Percentiles rank a stretch among this genome's conserved stretches.
Evolutionary conservation across 2,113 vertebrate species (phyloP).

Genomic region (Atherinomorus stipes): DNA sequence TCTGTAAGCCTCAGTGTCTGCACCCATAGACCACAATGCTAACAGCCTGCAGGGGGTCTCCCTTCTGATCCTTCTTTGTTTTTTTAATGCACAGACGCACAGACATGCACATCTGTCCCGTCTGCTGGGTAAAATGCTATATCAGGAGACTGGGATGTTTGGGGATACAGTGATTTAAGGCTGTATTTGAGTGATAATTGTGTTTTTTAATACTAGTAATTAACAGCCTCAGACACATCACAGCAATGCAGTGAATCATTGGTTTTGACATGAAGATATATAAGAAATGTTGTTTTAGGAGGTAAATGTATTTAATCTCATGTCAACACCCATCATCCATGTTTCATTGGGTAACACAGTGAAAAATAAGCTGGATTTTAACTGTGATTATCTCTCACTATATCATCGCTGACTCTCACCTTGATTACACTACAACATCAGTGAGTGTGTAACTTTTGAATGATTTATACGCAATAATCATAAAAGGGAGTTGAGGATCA

Average conservation of each 20-base stretch:
- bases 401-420: too few species aligned
- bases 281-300: constrained; percentile 42
- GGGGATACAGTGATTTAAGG: constrained; percentile 1
- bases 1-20: constrained; percentile 48
- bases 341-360: too few species aligned
- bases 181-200: too few species aligned
- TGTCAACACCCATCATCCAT: too few species aligned
- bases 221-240: not conserved
- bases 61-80: constrained; percentile 33
- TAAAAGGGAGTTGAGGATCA: too few species aligned
- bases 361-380: too few species aligned
- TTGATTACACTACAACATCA: too few species aligned
- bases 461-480: too few species aligned
- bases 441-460: too few species aligned
- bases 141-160: not conserved
- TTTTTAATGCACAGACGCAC: not conserved
- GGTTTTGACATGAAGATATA: not conserved
- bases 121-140: constrained; percentile 2
- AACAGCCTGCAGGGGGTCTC: constrained; percentile 48
- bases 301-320: not conserved
- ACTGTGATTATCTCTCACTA: too few species aligned
- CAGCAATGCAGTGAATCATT: constrained; percentile 2
- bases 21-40: constrained; percentile 53
- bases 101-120: constrained; percentile 10
- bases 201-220: not conserved